Evolutionary conservation across 2,797 vertebrate species (phyloP).

Genomic region (Zalophus californianus): DNA sequence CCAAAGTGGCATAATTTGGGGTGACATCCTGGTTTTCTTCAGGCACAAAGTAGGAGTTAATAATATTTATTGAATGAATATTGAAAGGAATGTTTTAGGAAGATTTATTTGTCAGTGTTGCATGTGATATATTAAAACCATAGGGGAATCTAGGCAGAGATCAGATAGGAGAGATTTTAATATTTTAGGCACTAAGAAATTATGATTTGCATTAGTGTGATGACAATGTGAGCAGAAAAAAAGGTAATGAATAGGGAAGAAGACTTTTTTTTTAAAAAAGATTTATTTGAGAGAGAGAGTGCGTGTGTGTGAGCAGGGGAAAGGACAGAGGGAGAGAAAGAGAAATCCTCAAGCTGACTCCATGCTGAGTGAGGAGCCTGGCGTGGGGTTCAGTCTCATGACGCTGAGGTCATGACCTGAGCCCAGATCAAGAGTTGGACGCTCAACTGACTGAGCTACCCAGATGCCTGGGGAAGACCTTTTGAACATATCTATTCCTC

Average conservation of each 20-base stretch:
- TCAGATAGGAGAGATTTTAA: neutral
- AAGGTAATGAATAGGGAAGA: neutral
- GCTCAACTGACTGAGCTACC: neutral
- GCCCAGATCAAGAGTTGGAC: neutral
- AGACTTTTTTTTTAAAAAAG: neutral
- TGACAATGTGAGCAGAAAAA: neutral
- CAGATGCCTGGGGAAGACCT: neutral
- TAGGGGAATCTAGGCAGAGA: neutral
- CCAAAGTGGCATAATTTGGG: neutral
- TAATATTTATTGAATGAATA: conserved; percentile 6
- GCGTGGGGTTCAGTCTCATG: neutral
- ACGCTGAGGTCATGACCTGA: neutral
- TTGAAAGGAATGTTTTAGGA: conserved; percentile 15
- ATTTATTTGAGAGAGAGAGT: neutral
- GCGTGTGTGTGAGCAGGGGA: neutral
- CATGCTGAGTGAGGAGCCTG: neutral
- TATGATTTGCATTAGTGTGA: neutral
- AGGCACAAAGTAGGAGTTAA: neutral
- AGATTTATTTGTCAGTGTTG: conserved; percentile 10
- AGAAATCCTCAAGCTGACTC: neutral
- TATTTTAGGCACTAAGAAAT: neutral
- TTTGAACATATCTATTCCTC: neutral
- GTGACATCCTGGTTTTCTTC: neutral
- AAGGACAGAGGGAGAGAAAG: neutral
- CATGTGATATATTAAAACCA: neutral